Evolutionary conservation across 1,140 invertebrate genomes (phyloP).

Genomic region (Parapsyche elsis): DNA sequence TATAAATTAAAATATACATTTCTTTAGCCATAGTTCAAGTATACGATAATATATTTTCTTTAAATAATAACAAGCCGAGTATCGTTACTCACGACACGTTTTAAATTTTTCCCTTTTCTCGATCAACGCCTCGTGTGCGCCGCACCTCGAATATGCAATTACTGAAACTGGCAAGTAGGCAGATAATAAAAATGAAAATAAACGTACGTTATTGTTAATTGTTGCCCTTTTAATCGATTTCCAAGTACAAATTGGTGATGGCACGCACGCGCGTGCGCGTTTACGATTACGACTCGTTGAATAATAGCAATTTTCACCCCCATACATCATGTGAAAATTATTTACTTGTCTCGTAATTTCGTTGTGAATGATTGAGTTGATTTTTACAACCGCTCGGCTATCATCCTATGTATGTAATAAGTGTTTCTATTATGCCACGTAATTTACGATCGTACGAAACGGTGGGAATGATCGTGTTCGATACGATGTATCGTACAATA

Average conservation of each 20-base stretch:
- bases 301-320: slow-evolving; percentile 18
- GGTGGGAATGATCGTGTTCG: slow-evolving; percentile 35
- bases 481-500: not conserved
- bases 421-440: slow-evolving; percentile 45
- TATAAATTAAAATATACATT: slow-evolving; percentile 49
- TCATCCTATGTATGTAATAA: slow-evolving; percentile 30
- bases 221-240: not conserved
- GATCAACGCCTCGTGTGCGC: too few species aligned
- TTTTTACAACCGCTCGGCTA: slow-evolving; percentile 26
- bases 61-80: slow-evolving; percentile 25
- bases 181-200: not conserved
- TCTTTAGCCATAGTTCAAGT: slow-evolving; percentile 28
- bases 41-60: slow-evolving; percentile 37
- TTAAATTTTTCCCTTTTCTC: slow-evolving; percentile 9
- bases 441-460: slow-evolving; percentile 44
- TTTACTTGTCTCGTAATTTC: slow-evolving; percentile 44
- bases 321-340: slow-evolving; percentile 42
- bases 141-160: not conserved
- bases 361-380: slow-evolving; percentile 46
- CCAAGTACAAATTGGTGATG: too few species aligned
- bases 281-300: not conserved
- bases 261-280: not conserved
- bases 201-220: not conserved
- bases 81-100: slow-evolving; percentile 17
- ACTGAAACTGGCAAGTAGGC: not conserved